A percentile compares a stretch with the other conserved stretches of the same genome.
These are phyloP conservation scores for Lordiphosa mommai DNA, from an alignment of 1,140 invertebrate species.

Conservation along the genomic window DNA sequence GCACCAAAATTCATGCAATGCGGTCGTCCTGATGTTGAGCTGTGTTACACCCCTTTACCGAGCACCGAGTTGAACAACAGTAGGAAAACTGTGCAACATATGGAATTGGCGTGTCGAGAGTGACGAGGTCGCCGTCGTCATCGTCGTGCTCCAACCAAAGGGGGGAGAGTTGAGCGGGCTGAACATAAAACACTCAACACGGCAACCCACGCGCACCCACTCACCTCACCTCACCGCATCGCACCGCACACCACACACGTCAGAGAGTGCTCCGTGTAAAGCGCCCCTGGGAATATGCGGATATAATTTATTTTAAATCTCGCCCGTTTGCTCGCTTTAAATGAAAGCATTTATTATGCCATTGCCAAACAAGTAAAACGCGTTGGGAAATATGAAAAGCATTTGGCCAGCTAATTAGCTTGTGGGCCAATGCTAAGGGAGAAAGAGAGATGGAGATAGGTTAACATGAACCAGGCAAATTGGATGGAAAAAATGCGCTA, in stretches of 20 bases:
- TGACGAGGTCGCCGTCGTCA: slow-evolving; percentile 47
- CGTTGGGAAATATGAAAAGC: slow-evolving; percentile 26
- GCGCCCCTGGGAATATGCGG: slow-evolving; percentile 71
- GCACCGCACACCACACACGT: slow-evolving; percentile 38
- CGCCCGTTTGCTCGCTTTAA: slow-evolving; percentile 60
- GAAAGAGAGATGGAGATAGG: background rate
- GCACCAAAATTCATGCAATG: slow-evolving; percentile 47
- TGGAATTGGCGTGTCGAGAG: slow-evolving; percentile 74
- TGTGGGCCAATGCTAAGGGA: slow-evolving; percentile 10
- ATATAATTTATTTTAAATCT: slow-evolving; percentile 79
- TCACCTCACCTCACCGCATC: slow-evolving; percentile 21
- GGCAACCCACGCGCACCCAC: slow-evolving; percentile 26
- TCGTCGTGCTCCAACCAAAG: slow-evolving; percentile 28
- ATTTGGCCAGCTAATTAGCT: slow-evolving; percentile 66
- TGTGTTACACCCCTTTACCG: slow-evolving; percentile 20
- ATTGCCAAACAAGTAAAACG: slow-evolving; percentile 21
- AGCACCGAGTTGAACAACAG: background rate
- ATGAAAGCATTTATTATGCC: slow-evolving; percentile 59
- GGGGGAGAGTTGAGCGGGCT: background rate
- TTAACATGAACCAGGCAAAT: no score
- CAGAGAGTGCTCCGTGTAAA: slow-evolving; percentile 36
- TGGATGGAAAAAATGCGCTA: no score
- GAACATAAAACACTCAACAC: slow-evolving; percentile 48
- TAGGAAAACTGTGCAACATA: slow-evolving; percentile 54
- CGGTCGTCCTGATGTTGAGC: slow-evolving; percentile 30